Evolutionary conservation across 2,888 invertebrate genomes (phyloP), one percentile per base, ranked within the genome.

Genomic region (Dicycla oo): DNA sequence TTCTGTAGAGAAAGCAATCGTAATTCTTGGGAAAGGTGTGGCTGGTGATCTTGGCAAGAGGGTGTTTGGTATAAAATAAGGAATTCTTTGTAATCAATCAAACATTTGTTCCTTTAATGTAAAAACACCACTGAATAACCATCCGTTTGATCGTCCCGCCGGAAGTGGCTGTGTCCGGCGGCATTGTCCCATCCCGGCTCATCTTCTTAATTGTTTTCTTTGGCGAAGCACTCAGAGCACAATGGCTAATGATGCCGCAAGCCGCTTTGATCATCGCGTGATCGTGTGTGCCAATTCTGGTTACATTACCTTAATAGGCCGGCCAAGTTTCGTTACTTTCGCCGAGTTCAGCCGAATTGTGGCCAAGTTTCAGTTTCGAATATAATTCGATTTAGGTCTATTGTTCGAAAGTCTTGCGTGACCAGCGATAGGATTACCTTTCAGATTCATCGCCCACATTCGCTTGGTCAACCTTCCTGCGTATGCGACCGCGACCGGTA

Each of bases 141-240:
- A 63, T 86, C 34, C 65, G 91, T 94, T 93, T 94, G 94, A 94
- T 93, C 89, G 84, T 76, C 83, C 75, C 78, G 71, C 88, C 91
- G 95, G 95, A 94, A 94, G 92, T 91, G 90, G 82, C 87, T 80
- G 91, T 91, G 89, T 93, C 93, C 93, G 92, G 91, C 66, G 76
- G 88, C 85, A 91, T 93, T 94, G 94, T 95, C 90, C 89, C 75
- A 70, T 79, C 93, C 93, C 84, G 87, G 82, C 88, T 91, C 94
- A 95, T 95, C 91, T 92, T 92, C 93, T 92, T 95, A 93, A 95
- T 95, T 95, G 95, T 94, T 94, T 94, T 94, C 94, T 94, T 95
- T 92, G 54, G 71, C 86, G 82, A 87, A 91, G 91, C 94, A 93
- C 93, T 93, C 91, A 88, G 88, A 88, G 87, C 84, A 95, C 94